Conservation (phyloP, 2,888 invertebrate genomes). For the Leptinotarsa haldemani region DNA sequence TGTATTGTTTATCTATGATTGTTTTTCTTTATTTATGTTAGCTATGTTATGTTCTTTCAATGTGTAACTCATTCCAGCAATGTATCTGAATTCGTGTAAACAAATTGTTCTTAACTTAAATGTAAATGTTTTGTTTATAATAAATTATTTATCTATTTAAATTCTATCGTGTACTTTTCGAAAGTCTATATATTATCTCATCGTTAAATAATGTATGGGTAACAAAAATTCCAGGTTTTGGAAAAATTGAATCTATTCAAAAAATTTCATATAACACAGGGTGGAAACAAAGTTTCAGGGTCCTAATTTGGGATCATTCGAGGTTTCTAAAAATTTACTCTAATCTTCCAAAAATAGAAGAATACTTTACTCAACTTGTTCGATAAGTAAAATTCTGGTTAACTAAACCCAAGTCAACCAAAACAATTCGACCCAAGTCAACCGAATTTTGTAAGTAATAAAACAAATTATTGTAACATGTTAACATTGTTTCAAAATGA, state of each 20-base stretch:
- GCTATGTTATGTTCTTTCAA: not conserved
- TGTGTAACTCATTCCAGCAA: not conserved
- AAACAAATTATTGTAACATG: no score
- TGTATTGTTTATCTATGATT: not conserved
- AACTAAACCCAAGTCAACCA: no score
- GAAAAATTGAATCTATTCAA: not conserved
- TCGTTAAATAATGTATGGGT: not conserved
- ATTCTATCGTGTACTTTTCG: not conserved
- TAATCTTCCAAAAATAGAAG: no score
- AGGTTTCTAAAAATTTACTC: no score
- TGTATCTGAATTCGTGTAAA: not conserved
- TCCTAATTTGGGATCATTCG: no score
- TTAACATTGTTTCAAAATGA: no score
- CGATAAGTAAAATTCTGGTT: no score
- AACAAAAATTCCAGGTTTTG: not conserved
- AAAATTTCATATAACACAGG: not conserved
- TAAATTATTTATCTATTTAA: conserved; percentile 11
- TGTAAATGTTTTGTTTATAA: conserved; percentile 11
- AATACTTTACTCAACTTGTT: no score
- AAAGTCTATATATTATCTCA: not conserved
- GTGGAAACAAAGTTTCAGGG: no score
- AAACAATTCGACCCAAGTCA: no score
- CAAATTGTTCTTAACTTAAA: not conserved
- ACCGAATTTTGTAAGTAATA: no score
- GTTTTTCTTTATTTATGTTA: conserved; percentile 14